Evolutionary conservation across 2,888 invertebrate species (phyloP), one percentile per base, ranked within the genome.

Genomic region (Bibio marci): DNA sequence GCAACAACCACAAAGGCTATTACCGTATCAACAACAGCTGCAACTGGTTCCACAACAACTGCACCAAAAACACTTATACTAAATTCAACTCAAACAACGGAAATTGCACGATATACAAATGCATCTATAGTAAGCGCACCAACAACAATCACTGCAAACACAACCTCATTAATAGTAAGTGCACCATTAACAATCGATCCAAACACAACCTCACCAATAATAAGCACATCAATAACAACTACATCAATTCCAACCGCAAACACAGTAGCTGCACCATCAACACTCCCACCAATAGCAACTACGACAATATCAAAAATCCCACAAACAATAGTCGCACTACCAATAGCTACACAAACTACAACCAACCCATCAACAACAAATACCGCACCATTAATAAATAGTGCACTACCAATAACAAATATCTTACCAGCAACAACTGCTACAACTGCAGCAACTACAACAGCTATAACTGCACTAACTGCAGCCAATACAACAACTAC

Each of bases 361-460:
- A 35, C 26, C 12, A 30, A 18, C 18, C 13, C 13, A 18, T 11
- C 26, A n/a, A 18, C 11, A 18, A 39, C 13, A 34, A 27, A 19
- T 35, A 25, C 22, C 28, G 41, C 46, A 41, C 34, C 50, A 45
- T 35, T 32, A 18, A n/a, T n/a, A n/a, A n/a, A n/a, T n/a, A n/a
- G n/a, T n/a, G n/a, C n/a, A n/a, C n/a, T n/a, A n/a, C n/a, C n/a
- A n/a, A n/a, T 32, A 4, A 10, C 32, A 18, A 11, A 3, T 2
- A 11, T 18, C 18, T 38, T 35, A 50, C 53, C 0, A 52, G 41
- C 47, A 12, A 13, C 28, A n/a, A 14, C 19, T 22, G 7, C 30
- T 13, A 44, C 52, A 27, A 45, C 49, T 26, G 45, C 48, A 4
- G 36, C 48, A 25, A 48, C 51, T 44, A 44, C 49, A 3, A 43